Base-by-base conservation (phyloP, 2,797 vertebrate species). In the Loriculus beryllinus region DNA sequence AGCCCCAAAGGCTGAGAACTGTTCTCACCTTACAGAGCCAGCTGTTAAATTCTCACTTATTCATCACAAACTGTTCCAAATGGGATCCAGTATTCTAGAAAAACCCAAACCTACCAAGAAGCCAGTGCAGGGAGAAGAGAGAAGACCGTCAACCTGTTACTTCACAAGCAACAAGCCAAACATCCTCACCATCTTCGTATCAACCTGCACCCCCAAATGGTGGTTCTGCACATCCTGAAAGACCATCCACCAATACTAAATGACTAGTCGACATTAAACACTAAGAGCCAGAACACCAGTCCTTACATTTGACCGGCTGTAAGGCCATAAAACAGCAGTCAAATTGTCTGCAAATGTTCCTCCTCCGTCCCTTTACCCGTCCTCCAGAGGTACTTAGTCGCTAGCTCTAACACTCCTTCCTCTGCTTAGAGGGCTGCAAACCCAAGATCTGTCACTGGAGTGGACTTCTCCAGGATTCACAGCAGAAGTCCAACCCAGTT, bases 21-120 rank as follows among this genome's bases (percentile, higher is more conserved):
- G 65, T 76, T 95, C 92, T 91, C 92, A 85, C 12, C 6, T 87
- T 94, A 88, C 87, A 93, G 48, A 78, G 65, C 25, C 93, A 95
- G 88, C 75, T 95, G 90, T 69, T 95, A 87, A 93, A 91, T 64
- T 90, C 87, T 82, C 85, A 88, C 51, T 69, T 85, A 69, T 20
- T 78, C 54, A 21, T 65, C 78, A 84, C 63, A 65, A 88, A 84
- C 37, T 48, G 39, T 59, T 92, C 69, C 78, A 92, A 71, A 90
- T 0, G 2, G 57, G 59, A 81, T 78, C 19, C 40, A 60, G 35
- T 26, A 29, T 82, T 89, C 77, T 21, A 59, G 43, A 69, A 74
- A 87, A 81, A 45, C 1, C 7, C 9, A n/a, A 88, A 62, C 51
- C 15, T 37, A 90, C 31, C 17, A 59, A 51, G 25, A 21, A 93